Evolutionary conservation across 1,140 invertebrate genomes (phyloP), one percentile per base, ranked within the genome.

Genomic region (Drosophila serrata): DNA sequence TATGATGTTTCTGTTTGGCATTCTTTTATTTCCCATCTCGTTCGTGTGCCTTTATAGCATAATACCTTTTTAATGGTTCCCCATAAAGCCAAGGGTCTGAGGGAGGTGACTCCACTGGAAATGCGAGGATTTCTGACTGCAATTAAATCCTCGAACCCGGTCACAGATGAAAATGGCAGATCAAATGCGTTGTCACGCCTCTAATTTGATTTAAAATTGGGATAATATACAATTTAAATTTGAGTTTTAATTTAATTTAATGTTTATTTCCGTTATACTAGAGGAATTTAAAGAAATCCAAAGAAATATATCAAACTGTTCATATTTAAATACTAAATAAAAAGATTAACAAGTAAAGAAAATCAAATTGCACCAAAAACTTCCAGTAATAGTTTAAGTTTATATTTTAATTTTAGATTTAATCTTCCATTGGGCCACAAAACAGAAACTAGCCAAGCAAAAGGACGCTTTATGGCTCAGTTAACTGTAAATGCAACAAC

Each of bases 1-100:
- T 69, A 88, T 87, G 70, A 72, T 62, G 46, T 67, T 79, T 59
- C 51, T 62, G 59, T 60, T 63, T 55, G 63, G 9, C 35, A 31
- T 80, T 48, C 59, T 65, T 48, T 55, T 33, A 53, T 40, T 57
- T 58, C 42, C 58, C 46, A 63, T 63, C 22, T 67, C 29, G n/a
- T 39, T 58, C 17, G 53, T 53, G 17, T 9, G 51, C 45, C 33
- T 76, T 88, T 82, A 82, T 88, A 60, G 72, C 64, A 88, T 87
- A 80, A 87, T 82, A 87, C 76, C 48, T 56, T 82, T 74, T 87
- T 87, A 88, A 87, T 77, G 67, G 79, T 39, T 51, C 24, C n/a
- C 46, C 42, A 79, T 81, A 81, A 85, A 86, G 51, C 24, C 11
- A 13, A 17, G 24, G 42, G 19, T 43, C 33, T 40, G 15, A 27